phyloP scores from a whole-genome alignment of 2,797 vertebrate species.

The Karalla daura region DNA sequence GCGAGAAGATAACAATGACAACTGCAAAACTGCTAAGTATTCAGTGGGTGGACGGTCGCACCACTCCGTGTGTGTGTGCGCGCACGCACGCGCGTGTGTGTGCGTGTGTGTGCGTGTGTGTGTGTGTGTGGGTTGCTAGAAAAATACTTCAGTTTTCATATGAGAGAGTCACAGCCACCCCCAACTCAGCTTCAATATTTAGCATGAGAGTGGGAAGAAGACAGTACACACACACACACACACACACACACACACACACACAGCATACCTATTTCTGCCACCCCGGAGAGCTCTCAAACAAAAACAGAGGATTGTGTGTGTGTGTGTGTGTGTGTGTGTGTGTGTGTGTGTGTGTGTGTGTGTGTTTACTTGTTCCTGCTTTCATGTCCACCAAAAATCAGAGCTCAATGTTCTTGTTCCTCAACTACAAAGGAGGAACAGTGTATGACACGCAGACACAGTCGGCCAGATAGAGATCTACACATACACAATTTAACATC shows the following conservation, averaged over 20 bases:
- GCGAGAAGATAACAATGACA: no score
- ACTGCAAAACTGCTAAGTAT: no score
- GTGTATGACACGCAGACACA: neutral
- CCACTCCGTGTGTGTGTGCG: no score
- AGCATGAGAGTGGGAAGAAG: constrained; percentile 43
- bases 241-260: constrained; percentile 11
- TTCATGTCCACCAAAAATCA: constrained; percentile 14
- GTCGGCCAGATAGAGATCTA: neutral
- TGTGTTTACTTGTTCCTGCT: neutral
- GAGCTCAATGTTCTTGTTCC: neutral
- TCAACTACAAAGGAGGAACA: neutral
- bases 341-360: neutral
- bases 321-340: neutral
- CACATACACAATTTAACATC: no score
- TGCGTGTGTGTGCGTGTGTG: neutral
- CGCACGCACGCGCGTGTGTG: neutral
- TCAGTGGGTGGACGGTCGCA: no score
- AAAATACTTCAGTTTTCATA: constrained; percentile 29
- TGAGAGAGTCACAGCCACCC: constrained; percentile 28
- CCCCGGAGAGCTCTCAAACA: constrained; percentile 42
- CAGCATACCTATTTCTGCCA: constrained; percentile 45
- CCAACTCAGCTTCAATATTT: constrained; percentile 45
- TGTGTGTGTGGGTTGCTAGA: constrained; percentile 25
- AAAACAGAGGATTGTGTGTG: constrained; percentile 1
- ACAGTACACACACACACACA: constrained; percentile 29